These are phyloP conservation scores for Ptychochromis oligacanthus DNA, from an alignment of 2,113 vertebrate species.

Conservation along the genomic window DNA sequence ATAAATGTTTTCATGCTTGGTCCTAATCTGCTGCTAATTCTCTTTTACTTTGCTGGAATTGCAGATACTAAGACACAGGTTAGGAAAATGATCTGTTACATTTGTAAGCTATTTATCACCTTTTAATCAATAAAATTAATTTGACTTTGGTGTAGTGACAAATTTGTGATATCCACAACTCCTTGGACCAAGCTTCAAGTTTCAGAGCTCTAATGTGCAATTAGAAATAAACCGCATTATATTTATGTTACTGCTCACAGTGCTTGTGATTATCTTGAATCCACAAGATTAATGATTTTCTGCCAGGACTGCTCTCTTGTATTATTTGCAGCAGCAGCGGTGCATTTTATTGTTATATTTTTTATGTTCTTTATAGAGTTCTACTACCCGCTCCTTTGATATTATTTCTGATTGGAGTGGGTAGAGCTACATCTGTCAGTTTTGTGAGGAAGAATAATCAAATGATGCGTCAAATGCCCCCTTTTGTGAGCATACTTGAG, in stretches of 20 bases:
- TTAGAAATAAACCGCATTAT: background rate
- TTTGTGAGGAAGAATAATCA: background rate
- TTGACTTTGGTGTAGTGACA: no score
- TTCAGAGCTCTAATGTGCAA: background rate
- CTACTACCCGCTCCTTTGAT: background rate
- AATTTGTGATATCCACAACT: no score
- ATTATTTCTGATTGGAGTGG: background rate
- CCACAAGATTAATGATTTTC: background rate
- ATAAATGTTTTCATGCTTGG: no score
- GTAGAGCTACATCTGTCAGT: background rate
- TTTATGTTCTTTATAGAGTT: background rate
- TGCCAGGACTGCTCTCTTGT: background rate
- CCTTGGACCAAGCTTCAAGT: background rate
- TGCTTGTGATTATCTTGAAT: background rate
- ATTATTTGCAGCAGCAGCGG: background rate
- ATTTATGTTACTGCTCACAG: background rate
- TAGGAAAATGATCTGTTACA: no score
- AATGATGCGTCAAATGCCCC: background rate
- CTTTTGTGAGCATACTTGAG: background rate
- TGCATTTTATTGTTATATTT: background rate
- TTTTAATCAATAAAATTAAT: no score
- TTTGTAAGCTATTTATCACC: no score
- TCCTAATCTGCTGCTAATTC: no score
- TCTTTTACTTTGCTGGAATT: no score
- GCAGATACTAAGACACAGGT: no score